Evolutionary conservation across 1,140 invertebrate genomes (phyloP).

Genomic region (Leptonema lineaticorne): DNA sequence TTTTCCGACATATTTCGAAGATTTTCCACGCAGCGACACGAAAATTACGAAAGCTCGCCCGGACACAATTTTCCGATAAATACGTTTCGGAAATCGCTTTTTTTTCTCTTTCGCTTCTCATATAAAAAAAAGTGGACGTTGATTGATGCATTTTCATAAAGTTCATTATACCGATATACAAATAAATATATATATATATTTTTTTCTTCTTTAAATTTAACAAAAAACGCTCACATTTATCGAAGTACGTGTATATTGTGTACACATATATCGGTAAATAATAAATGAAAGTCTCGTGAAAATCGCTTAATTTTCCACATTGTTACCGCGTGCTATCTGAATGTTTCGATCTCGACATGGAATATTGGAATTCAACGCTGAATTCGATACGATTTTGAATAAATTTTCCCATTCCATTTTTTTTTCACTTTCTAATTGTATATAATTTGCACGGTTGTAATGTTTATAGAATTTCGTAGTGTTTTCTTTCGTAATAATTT

Average conservation of each 20-base stretch:
- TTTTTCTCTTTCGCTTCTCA: background rate
- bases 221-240: too few relatives aligned
- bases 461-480: too few relatives aligned
- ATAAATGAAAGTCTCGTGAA: conserved; percentile 5
- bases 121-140: background rate
- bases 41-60: background rate
- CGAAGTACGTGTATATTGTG: too few relatives aligned
- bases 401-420: too few relatives aligned
- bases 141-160: conserved; percentile 4
- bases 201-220: too few relatives aligned
- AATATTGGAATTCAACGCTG: background rate
- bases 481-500: too few relatives aligned
- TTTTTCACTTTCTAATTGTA: too few relatives aligned
- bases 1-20: background rate
- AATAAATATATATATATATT: too few relatives aligned
- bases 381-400: background rate
- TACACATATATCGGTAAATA: too few relatives aligned
- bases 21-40: background rate
- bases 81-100: background rate
- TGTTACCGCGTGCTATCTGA: background rate
- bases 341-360: background rate
- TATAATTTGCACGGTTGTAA: too few relatives aligned
- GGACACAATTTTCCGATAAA: background rate
- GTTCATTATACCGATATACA: too few relatives aligned
- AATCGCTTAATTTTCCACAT: conserved; percentile 17